phyloP scores from a whole-genome alignment of 2,797 vertebrate genomes.

The Emys orbicularis region DNA sequence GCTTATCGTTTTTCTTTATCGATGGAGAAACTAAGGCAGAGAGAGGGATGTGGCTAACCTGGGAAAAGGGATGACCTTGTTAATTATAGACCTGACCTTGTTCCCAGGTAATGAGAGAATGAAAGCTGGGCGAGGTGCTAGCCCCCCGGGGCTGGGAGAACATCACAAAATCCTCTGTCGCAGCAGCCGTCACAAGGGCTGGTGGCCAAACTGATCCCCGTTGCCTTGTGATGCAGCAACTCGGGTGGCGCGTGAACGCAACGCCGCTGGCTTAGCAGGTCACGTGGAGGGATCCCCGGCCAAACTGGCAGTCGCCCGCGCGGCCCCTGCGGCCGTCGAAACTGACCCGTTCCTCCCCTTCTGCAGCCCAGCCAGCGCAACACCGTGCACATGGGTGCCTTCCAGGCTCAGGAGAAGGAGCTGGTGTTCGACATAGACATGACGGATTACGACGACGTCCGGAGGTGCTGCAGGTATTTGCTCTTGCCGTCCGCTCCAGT shows the following conservation, averaged over 20 bases:
- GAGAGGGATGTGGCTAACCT: too few relatives aligned
- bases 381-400: conserved; percentile 93
- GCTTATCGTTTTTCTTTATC: too few relatives aligned
- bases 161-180: neutral
- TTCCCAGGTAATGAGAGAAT: too few relatives aligned
- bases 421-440: conserved; percentile 98
- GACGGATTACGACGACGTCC: conserved; percentile 97
- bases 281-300: neutral
- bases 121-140: neutral
- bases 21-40: too few relatives aligned
- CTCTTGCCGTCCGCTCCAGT: rapidly evolving
- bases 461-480: conserved; percentile 93
- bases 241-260: too few relatives aligned
- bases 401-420: conserved; percentile 96
- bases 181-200: too few relatives aligned
- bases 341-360: rapidly evolving
- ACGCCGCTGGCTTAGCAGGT: too few relatives aligned
- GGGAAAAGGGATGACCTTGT: too few relatives aligned
- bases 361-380: conserved; percentile 94
- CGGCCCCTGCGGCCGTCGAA: rapidly evolving
- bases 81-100: too few relatives aligned
- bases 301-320: too few relatives aligned
- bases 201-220: neutral
- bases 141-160: neutral
- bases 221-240: neutral